phyloP scores from a whole-genome alignment of 2,113 vertebrate genomes.

The Penelope pileata region DNA sequence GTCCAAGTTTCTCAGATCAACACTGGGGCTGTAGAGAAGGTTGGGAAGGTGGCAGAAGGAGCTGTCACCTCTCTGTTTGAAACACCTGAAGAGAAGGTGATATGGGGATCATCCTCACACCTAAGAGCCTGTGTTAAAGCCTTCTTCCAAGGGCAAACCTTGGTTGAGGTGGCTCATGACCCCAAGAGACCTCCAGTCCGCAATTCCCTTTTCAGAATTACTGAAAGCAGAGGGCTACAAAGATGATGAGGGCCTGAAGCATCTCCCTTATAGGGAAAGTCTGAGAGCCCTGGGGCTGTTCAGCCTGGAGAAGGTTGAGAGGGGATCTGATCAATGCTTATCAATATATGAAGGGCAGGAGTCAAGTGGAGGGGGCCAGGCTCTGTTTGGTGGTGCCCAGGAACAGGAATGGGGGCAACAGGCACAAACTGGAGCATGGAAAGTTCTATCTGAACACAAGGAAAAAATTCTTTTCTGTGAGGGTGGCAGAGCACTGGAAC shows the following conservation, averaged over 20 bases:
- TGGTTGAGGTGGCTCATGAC: background rate
- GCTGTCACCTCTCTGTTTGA: accelerated
- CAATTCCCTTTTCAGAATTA: background rate
- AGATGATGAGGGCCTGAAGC: background rate
- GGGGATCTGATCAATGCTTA: no score
- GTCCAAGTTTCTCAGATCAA: background rate
- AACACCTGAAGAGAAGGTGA: background rate
- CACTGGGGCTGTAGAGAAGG: background rate
- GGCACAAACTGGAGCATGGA: no score
- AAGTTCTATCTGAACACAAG: no score
- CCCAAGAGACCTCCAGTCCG: background rate
- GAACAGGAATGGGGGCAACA: no score
- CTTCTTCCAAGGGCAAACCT: background rate
- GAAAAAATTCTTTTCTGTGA: no score
- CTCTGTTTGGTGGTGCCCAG: no score
- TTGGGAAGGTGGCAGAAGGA: background rate
- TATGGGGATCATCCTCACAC: background rate
- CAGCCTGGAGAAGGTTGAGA: no score
- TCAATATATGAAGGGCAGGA: no score
- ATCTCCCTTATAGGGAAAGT: no score
- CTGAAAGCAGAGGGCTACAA: background rate
- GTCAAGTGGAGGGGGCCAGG: no score
- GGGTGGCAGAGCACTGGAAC: no score
- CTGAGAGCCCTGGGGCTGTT: no score
- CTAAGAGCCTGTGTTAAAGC: background rate